A percentile compares a stretch with the other conserved stretches of the same genome.
These are phyloP conservation scores for Chydorus sphaericus DNA, from an alignment of 2,888 invertebrate species.

Conservation along the genomic window DNA sequence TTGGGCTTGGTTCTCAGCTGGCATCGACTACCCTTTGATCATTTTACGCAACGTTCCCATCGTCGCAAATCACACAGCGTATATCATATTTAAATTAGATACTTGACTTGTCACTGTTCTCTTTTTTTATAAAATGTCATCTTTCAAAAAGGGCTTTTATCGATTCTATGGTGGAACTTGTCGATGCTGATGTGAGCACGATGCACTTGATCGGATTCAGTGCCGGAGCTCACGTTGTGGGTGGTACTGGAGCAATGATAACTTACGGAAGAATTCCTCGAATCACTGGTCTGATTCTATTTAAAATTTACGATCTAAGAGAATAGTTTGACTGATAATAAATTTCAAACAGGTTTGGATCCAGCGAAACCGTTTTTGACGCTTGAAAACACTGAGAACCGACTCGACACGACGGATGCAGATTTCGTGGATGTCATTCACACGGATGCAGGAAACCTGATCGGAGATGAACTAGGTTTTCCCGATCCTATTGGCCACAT, in stretches of 20 bases:
- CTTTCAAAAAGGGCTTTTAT: constrained; percentile 29
- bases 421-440: constrained; percentile 54
- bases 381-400: constrained; percentile 27
- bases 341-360: constrained; percentile 52
- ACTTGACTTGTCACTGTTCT: too few relatives aligned
- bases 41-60: neutral
- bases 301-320: neutral
- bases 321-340: neutral
- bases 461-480: constrained; percentile 43
- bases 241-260: constrained; percentile 37
- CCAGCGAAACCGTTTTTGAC: constrained; percentile 64
- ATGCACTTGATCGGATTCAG: constrained; percentile 46
- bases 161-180: constrained; percentile 39
- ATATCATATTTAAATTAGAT: too few relatives aligned
- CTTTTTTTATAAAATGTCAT: too few relatives aligned
- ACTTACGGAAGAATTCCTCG: constrained; percentile 8
- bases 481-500: constrained; percentile 48
- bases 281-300: constrained; percentile 5
- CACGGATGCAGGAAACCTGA: constrained; percentile 43
- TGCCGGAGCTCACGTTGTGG: constrained; percentile 47
- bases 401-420: constrained; percentile 47
- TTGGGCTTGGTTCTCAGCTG: constrained; percentile 9
- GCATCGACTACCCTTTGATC: neutral
- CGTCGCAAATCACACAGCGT: neutral
- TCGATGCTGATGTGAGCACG: constrained; percentile 38